Evolutionary conservation across 2,888 invertebrate genomes (phyloP).

Genomic region (Agrochola lota): DNA sequence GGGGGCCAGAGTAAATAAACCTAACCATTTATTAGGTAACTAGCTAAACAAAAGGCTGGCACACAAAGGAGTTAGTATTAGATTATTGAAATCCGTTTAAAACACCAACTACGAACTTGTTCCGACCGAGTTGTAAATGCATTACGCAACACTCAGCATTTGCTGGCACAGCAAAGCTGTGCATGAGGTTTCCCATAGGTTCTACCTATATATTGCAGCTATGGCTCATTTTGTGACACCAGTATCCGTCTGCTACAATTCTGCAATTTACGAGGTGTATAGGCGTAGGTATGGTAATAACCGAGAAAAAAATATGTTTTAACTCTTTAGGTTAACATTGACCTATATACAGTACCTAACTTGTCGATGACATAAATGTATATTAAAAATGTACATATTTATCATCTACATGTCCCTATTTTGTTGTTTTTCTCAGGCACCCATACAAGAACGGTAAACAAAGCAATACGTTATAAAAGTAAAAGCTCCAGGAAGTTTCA

Average conservation of each 20-base stretch:
- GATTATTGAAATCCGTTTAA: conserved; percentile 41
- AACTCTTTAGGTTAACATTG: not conserved
- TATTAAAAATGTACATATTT: not conserved
- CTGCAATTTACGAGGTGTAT: not conserved
- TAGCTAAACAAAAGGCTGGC: conserved; percentile 37
- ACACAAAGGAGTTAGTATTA: conserved; percentile 46
- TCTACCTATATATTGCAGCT: not conserved
- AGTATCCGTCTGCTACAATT: not conserved
- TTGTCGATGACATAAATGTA: not conserved
- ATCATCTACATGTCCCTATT: not conserved
- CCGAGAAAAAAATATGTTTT: not conserved
- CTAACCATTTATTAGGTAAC: conserved; percentile 25
- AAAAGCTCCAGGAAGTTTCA: conserved; percentile 27
- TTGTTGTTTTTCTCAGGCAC: conserved; percentile 3
- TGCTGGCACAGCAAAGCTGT: not conserved
- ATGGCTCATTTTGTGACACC: not conserved
- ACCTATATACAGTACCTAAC: not conserved
- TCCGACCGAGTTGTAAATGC: conserved; percentile 23
- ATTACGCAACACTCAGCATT: conserved; percentile 9
- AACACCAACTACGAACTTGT: conserved; percentile 15
- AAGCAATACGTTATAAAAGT: conserved; percentile 45
- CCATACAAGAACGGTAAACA: conserved; percentile 37
- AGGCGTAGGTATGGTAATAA: not conserved
- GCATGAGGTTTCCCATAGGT: not conserved
- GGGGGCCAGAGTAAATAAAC: conserved; percentile 38